A percentile compares a stretch with the other conserved stretches of the same genome.
These are phyloP conservation scores for Euleptes europaea DNA, from an alignment of 2,113 vertebrate genomes.

Conservation along the genomic window DNA sequence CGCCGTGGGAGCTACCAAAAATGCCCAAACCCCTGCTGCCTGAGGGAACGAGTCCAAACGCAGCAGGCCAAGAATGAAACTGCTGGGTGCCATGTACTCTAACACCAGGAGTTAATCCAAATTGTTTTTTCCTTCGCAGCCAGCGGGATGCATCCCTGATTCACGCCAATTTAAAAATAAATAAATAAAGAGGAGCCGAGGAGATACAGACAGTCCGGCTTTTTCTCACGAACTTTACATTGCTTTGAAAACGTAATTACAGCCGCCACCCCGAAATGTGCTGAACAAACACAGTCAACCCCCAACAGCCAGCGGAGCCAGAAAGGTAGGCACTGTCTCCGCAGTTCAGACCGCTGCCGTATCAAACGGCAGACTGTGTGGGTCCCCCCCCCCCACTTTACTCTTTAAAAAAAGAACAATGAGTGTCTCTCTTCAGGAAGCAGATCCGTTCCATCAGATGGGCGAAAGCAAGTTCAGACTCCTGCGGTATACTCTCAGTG, in stretches of 20 bases:
- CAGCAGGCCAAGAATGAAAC: background rate
- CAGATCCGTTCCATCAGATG: background rate
- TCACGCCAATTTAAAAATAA: background rate
- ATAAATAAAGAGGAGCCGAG: background rate
- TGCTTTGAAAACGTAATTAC: background rate
- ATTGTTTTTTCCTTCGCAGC: background rate
- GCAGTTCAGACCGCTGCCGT: too few species aligned
- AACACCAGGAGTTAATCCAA: too few species aligned
- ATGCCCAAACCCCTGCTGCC: rapidly evolving
- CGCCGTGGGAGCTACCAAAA: background rate
- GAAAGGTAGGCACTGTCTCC: background rate
- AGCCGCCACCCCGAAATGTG: background rate
- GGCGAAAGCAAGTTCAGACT: background rate
- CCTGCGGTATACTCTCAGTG: background rate
- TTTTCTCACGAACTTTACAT: rapidly evolving
- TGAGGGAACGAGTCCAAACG: background rate
- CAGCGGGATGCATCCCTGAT: background rate
- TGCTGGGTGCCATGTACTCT: background rate
- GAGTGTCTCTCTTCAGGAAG: background rate
- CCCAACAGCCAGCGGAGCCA: background rate
- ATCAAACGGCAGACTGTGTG: background rate
- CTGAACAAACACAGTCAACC: background rate
- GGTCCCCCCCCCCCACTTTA: background rate
- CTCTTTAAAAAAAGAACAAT: background rate
- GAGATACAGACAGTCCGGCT: rapidly evolving